A percentile compares a stretch with the other conserved stretches of the same genome.
phyloP scores from a whole-genome alignment of 2,113 vertebrate species.

The Tupaia tana region DNA sequence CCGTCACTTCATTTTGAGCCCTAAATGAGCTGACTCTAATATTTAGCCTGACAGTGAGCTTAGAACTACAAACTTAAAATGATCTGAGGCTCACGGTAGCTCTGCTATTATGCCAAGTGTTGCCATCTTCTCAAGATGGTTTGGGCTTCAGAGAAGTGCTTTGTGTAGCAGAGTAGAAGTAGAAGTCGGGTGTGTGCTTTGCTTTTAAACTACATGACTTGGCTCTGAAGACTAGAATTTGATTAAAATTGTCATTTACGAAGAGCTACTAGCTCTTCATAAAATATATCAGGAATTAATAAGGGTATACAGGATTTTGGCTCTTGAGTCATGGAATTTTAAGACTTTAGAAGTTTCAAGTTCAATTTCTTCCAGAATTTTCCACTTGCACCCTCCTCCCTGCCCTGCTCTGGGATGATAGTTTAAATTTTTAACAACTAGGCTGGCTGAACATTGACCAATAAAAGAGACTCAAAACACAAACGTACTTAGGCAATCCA shows the following conservation, averaged over 20 bases:
- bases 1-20: constrained; percentile 46
- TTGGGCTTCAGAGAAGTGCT: not conserved
- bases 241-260: not conserved
- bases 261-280: not conserved
- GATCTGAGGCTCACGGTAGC: not conserved
- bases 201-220: not conserved
- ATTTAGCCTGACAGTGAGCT: constrained; percentile 46
- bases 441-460: not conserved
- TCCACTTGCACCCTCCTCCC: not conserved
- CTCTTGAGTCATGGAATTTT: constrained; percentile 13
- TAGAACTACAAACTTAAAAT: constrained; percentile 41
- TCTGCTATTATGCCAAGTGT: not conserved
- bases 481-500: not conserved
- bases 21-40: constrained; percentile 28
- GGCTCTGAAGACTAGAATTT: not conserved
- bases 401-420: not conserved
- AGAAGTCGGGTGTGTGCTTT: not conserved
- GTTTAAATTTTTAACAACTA: not conserved
- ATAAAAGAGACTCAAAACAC: not conserved
- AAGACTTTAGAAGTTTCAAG: not conserved
- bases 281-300: not conserved
- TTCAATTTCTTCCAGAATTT: not conserved
- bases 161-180: not conserved
- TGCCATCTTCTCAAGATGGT: not conserved
- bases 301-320: not conserved